These are phyloP conservation scores for Aviceda subcristata DNA, from an alignment of 2,113 vertebrate genomes.

Conservation along the genomic window DNA sequence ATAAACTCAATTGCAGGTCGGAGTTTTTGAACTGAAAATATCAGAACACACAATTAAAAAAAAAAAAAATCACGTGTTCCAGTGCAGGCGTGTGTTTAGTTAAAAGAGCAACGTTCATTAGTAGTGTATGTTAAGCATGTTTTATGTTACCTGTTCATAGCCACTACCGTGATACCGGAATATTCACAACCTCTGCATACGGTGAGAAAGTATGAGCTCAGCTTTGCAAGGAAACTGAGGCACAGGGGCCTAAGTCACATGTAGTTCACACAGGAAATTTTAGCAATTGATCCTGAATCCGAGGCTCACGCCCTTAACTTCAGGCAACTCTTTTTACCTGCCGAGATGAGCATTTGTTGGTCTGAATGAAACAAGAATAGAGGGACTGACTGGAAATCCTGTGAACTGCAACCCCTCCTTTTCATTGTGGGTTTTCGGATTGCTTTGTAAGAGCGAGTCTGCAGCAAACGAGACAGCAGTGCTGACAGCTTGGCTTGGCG, in stretches of 20 bases:
- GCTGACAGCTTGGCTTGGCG: neutral
- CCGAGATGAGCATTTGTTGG: too few species aligned
- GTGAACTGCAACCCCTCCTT: neutral
- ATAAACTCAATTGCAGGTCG: neutral
- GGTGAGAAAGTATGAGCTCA: neutral
- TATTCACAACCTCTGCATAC: accelerated
- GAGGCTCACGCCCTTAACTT: neutral
- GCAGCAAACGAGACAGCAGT: accelerated
- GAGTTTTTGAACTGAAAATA: neutral
- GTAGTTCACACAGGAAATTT: neutral
- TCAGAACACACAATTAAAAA: accelerated
- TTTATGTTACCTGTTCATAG: neutral
- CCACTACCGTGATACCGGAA: accelerated
- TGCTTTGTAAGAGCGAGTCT: neutral
- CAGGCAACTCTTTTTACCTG: too few species aligned
- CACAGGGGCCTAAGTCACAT: accelerated
- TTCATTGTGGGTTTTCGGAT: accelerated
- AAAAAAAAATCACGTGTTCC: neutral
- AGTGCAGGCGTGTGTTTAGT: accelerated
- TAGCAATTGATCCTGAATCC: neutral
- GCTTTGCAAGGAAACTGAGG: neutral
- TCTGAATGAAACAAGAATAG: neutral
- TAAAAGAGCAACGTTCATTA: neutral
- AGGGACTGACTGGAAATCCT: neutral
- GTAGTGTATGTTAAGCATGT: too few species aligned